phyloP scores from a whole-genome alignment of 2,888 invertebrate species.

The Salpingus planirostris region DNA sequence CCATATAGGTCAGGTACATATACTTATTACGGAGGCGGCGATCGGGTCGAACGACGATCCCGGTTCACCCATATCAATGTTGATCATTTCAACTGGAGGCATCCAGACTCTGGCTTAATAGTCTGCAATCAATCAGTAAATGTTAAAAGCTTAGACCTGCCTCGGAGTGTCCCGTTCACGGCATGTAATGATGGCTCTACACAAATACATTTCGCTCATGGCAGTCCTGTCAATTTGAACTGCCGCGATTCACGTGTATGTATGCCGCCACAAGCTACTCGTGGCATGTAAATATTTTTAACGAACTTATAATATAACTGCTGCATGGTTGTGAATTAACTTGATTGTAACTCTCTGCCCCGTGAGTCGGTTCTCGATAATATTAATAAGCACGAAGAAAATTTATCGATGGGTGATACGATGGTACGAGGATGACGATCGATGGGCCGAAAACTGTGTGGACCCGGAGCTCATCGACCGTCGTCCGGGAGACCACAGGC shows the following conservation, averaged over 20 bases:
- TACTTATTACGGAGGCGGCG: too few species aligned
- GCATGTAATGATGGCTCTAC: conserved; percentile 41
- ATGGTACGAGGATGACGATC: too few species aligned
- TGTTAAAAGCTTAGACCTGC: conserved; percentile 38
- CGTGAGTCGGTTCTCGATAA: conserved; percentile 25
- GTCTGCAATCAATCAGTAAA: conserved; percentile 33
- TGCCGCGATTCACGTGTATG: conserved; percentile 37
- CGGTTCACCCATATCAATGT: conserved; percentile 16
- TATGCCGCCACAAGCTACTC: conserved; percentile 36
- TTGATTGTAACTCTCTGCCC: conserved; percentile 18
- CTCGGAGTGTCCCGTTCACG: conserved; percentile 37
- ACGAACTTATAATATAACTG: conserved; percentile 15
- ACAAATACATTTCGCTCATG: conserved; percentile 41
- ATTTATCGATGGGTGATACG: too few species aligned
- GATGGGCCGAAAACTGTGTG: too few species aligned
- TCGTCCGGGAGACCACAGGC: too few species aligned
- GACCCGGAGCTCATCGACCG: too few species aligned
- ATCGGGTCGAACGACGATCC: too few species aligned
- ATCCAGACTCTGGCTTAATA: conserved; percentile 30
- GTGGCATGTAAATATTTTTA: conserved; percentile 31
- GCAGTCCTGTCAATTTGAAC: conserved; percentile 34
- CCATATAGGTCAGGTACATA: too few species aligned
- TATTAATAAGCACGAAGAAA: too few species aligned
- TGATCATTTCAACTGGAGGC: conserved; percentile 24
- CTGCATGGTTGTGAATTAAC: conserved; percentile 28